Evolutionary conservation across 2,888 invertebrate genomes (phyloP), one percentile per base, ranked within the genome.

Genomic region (Rhingia rostrata): DNA sequence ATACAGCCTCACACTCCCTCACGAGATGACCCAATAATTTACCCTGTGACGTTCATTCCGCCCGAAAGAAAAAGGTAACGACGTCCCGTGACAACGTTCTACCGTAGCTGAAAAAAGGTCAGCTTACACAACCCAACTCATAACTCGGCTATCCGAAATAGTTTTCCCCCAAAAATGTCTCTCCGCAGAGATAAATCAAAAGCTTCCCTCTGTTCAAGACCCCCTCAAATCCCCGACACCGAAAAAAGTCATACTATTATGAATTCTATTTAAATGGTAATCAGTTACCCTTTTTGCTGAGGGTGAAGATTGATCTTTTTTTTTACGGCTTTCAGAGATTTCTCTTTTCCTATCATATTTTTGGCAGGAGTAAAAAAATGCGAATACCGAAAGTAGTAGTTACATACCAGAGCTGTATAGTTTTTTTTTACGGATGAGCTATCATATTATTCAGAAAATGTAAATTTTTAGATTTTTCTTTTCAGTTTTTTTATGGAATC

Each of bases 231-330:
- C 35, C n/a, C 33, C 7, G 12, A 2, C 4, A 14, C 3, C 43
- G 54, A 49, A 54, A 61, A 61, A 72, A 77, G 79, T 84, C 79
- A 84, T 84, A 75, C 79, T 74, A 74, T 84, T 79, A 84, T 84
- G 84, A 84, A 84, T 84, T 80, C 84, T 84, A 84, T 84, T 84
- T 84, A 84, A 80, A 84, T 84, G 84, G 80, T 84, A 84, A 84
- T 84, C 84, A 84, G 84, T 84, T 84, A 84, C 80, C 84, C 84
- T 84, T 84, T 84, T 80, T 80, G 84, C 70, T 32, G 54, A 54
- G 64, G 74, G 63, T 69, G 80, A 84, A 84, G 80, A 84, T 84
- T 84, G 79, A 74, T 80, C 84, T 80, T 84, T 84, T 82, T 84
- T 84, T 78, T 78, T 80, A 84, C 69, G 66, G 70, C 56, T 84